Conservation (phyloP, 2,797 vertebrate species). For the Alexandromys oeconomus region DNA sequence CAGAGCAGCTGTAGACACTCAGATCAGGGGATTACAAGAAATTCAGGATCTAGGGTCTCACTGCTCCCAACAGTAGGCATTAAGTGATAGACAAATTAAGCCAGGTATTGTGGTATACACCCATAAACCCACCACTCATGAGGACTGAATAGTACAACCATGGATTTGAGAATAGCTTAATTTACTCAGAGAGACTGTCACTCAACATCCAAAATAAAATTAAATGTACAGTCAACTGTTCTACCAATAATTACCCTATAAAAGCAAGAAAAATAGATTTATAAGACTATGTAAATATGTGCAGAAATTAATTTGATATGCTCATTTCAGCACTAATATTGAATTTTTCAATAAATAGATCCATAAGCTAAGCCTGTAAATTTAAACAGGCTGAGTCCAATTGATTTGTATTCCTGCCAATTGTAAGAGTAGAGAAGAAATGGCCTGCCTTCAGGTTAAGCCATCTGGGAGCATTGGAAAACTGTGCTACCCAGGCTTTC, state of each 20-base stretch:
- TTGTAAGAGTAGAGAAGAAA: too few relatives aligned
- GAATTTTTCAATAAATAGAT: not conserved
- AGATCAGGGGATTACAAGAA: too few relatives aligned
- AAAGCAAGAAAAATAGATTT: not conserved
- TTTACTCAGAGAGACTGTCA: not conserved
- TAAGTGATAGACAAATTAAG: not conserved
- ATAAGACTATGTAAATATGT: not conserved
- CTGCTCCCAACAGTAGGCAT: not conserved
- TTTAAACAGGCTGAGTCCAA: not conserved
- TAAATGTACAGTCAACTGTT: not conserved
- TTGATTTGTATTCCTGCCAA: not conserved
- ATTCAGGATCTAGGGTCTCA: too few relatives aligned
- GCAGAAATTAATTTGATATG: not conserved
- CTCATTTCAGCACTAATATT: not conserved
- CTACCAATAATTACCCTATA: not conserved
- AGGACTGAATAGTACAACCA: not conserved
- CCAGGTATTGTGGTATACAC: not conserved
- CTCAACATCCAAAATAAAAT: not conserved
- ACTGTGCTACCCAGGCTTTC: not conserved
- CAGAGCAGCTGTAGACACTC: too few relatives aligned
- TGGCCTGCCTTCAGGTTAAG: not conserved
- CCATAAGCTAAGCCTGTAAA: not conserved
- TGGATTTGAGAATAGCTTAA: not conserved
- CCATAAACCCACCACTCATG: not conserved
- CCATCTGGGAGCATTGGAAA: not conserved